Evolutionary conservation across 2,797 vertebrate species (phyloP), one percentile per base, ranked within the genome.

Genomic region (Pipistrellus pipistrellus): DNA sequence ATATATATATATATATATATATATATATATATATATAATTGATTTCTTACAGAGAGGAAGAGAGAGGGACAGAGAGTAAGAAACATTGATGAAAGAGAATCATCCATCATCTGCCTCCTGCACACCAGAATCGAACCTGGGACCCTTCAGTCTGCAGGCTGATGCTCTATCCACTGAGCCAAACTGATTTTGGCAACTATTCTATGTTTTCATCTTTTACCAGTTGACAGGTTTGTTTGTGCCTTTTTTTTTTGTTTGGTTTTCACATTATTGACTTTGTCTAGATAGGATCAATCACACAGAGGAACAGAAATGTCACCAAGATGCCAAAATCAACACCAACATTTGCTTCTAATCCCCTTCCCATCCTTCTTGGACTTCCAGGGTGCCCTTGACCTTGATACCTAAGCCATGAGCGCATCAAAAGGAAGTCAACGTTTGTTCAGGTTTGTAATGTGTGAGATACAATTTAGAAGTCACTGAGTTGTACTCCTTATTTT

Each of bases 261-360:
- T 66, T 68, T 80, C 41, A 57, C 62, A 77, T 41, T 51, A 75
- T 91, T 62, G 38, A 73, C 59, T 92, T 95, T 72, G 51, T 71
- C 75, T 57, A 30, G 14, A 38, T 18, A 38, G 48, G 14, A 66
- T 76, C 38, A 78, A 23, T 41, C n/a, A 13, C 27, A 59, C 38
- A 20, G 59, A 41, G 53, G 30, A 68, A 11, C 32, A 77, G 86
- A 83, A 85, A 35, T 32, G 5, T 69, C 69, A 89, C 44, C 72
- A 68, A 75, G 23, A 68, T 68, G 41, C 85, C 76, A 72, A 44
- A 87, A 75, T 48, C 68, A 85, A 23, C 85, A 73, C 32, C 57
- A 25, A 17, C 10, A 14, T n/a, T 83, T 71, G 48, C 78, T 88
- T 90, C 55, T 69, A 41, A 4, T 71, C 11, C 55, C 68, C 38